Conservation (phyloP, 35 echinoderm and acorn worm genomes). For the Strongylocentrotus purpuratus region DNA sequence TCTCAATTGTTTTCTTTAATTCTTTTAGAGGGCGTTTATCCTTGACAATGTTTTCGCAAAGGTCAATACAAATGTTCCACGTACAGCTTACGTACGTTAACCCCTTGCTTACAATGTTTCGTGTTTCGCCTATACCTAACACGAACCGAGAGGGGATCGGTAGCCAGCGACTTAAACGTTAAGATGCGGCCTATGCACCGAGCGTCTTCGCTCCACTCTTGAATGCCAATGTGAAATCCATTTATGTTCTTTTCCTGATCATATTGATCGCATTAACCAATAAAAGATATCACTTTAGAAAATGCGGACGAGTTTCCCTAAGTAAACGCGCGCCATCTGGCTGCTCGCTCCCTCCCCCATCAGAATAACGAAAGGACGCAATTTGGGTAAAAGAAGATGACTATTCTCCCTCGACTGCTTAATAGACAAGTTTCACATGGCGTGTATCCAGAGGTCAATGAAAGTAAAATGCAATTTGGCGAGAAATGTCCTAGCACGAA, state of each 20-base stretch:
- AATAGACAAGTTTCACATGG: background rate
- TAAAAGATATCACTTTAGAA: constrained; percentile 1
- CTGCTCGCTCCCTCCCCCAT: background rate
- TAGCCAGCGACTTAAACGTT: background rate
- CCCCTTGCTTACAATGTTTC: background rate
- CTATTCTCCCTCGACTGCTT: background rate
- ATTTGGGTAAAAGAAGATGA: background rate
- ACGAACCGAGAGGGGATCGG: background rate
- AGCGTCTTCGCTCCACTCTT: background rate
- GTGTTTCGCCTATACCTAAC: background rate
- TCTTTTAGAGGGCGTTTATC: background rate
- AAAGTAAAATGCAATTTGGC: background rate
- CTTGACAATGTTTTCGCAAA: background rate
- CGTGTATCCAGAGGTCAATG: background rate
- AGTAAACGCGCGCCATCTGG: background rate
- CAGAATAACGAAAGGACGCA: background rate
- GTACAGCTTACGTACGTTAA: background rate
- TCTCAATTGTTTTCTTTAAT: background rate
- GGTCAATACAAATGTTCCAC: background rate
- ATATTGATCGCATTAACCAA: constrained; percentile 18
- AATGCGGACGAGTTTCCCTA: constrained; percentile 1
- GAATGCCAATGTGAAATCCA: background rate
- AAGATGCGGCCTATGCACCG: background rate
- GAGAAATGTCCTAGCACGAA: background rate
- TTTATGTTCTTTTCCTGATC: constrained; percentile 11